Evolutionary conservation across 2,888 invertebrate genomes (phyloP).

Genomic region (Tenthredo mesomela): DNA sequence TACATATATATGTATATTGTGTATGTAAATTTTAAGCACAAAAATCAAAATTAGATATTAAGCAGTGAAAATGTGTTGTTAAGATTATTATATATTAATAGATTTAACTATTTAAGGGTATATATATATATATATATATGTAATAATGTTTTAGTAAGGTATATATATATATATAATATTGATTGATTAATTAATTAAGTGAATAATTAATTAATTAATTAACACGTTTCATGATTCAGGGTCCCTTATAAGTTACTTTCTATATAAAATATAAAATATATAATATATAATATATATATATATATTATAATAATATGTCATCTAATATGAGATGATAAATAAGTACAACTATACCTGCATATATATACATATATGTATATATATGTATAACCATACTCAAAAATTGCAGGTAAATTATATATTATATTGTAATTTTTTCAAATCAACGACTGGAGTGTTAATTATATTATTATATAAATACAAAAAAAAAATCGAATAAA

Average conservation of each 20-base stretch:
- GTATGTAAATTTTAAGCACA: conserved; percentile 53
- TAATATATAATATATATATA: conserved; percentile 1
- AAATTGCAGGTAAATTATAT: neutral
- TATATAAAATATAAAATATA: conserved; percentile 3
- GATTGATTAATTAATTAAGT: neutral
- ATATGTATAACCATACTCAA: neutral
- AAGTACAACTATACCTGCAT: conserved; percentile 53
- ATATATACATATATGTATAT: conserved; percentile 43
- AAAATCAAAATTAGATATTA: conserved; percentile 49
- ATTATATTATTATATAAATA: conserved; percentile 4
- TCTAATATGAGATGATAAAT: neutral
- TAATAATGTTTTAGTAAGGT: neutral
- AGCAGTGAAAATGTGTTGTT: conserved; percentile 4
- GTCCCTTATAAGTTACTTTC: conserved; percentile 64
- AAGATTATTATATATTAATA: neutral
- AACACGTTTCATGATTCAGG: conserved; percentile 67
- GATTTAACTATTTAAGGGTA: neutral
- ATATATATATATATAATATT: neutral
- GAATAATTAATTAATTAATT: conserved; percentile 51
- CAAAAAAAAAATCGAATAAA: neutral
- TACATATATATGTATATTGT: neutral
- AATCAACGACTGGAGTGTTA: conserved; percentile 8
- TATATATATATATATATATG: neutral
- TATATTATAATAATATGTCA: neutral
- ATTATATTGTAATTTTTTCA: conserved; percentile 6